Evolutionary conservation across 2,113 vertebrate species (phyloP).

Genomic region (Tonatia bakeri): DNA sequence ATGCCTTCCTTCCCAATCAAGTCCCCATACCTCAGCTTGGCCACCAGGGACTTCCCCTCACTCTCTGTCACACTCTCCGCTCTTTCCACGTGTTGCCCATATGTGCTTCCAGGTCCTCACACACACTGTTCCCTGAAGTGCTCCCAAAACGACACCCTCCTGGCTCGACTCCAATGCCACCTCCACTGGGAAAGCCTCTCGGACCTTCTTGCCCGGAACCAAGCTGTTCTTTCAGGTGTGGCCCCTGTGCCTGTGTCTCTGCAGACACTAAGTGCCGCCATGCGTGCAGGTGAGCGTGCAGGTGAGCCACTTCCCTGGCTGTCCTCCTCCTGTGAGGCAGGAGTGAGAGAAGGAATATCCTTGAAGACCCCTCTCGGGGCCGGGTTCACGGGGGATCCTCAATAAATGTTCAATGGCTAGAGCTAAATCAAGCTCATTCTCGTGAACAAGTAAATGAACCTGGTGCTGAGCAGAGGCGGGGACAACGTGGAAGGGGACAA

Average conservation of each 20-base stretch:
- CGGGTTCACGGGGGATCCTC: not conserved
- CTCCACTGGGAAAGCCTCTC: not conserved
- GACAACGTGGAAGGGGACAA: not conserved
- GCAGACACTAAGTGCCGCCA: not conserved
- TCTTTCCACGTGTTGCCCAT: not conserved
- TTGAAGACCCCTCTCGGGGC: not conserved
- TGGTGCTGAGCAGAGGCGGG: not conserved
- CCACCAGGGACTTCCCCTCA: not conserved
- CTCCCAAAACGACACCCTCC: not conserved
- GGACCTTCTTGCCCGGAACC: not conserved
- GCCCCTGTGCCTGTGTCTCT: accelerated
- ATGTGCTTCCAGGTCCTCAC: not conserved
- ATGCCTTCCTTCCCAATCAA: not conserved
- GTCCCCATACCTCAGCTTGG: accelerated
- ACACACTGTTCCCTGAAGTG: not conserved
- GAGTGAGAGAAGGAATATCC: not conserved
- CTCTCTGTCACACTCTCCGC: not conserved
- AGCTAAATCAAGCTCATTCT: not conserved
- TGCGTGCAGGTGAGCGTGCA: not conserved
- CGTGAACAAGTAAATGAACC: not conserved
- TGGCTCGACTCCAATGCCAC: not conserved
- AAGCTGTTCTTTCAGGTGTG: too few species aligned
- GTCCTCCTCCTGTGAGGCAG: not conserved
- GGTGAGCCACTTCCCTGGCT: not conserved
- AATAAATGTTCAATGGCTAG: not conserved